A percentile compares a stretch with the other conserved stretches of the same genome.
Conservation (phyloP, 2,888 invertebrate species). For the Sphaerophoria rueppellii region DNA sequence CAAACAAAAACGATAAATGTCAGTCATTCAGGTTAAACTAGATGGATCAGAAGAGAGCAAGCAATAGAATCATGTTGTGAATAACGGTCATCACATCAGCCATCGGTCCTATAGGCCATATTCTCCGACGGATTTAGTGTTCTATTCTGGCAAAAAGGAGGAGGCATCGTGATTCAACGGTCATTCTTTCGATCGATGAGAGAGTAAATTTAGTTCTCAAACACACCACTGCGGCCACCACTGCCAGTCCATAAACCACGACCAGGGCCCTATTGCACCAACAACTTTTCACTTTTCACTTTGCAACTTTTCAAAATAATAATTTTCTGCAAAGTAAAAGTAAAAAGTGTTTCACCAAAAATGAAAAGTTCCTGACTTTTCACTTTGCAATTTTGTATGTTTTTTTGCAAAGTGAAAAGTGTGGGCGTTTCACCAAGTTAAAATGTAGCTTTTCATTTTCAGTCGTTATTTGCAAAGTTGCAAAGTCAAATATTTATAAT, state of each 20-base stretch:
- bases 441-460: no score
- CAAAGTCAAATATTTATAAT: no score
- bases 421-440: no score
- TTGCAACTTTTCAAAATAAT: no score
- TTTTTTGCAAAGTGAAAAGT: no score
- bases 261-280: no score
- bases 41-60: neutral
- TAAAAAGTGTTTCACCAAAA: no score
- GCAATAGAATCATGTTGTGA: constrained; percentile 15
- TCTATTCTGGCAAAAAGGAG: constrained; percentile 11
- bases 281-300: no score
- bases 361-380: no score
- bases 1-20: constrained; percentile 4
- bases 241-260: neutral
- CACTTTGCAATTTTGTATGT: no score
- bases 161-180: neutral
- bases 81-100: constrained; percentile 24
- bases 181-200: neutral
- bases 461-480: no score
- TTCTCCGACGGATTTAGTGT: constrained; percentile 11
- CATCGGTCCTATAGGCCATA: constrained; percentile 30
- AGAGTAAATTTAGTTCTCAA: constrained; percentile 36
- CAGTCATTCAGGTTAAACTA: constrained; percentile 2
- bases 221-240: constrained; percentile 21
- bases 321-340: no score